phyloP scores from a whole-genome alignment of 1,140 invertebrate genomes.

The Drosophila miranda region DNA sequence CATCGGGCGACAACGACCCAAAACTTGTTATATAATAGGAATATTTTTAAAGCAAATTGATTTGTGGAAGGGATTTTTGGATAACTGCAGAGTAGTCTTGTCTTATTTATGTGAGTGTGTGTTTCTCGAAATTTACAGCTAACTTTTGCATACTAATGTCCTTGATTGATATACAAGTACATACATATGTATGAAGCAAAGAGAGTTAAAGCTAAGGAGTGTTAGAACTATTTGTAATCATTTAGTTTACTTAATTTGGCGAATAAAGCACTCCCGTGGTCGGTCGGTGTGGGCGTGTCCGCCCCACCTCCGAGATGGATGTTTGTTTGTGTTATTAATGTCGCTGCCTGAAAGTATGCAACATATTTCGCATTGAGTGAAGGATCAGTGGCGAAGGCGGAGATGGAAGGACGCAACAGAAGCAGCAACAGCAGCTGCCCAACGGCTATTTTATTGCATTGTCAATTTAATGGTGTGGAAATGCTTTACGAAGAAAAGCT shows the following conservation, averaged over 20 bases:
- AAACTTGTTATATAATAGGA: too few relatives aligned
- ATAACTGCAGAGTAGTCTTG: too few relatives aligned
- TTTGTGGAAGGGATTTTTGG: too few relatives aligned
- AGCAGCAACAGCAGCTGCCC: slow-evolving; percentile 51
- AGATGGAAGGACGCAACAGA: slow-evolving; percentile 50
- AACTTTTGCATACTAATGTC: slow-evolving; percentile 27
- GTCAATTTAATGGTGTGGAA: slow-evolving; percentile 80
- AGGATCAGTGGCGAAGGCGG: not conserved
- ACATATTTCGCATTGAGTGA: too few relatives aligned
- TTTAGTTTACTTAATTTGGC: slow-evolving; percentile 64
- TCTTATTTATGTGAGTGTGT: too few relatives aligned
- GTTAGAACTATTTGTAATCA: slow-evolving; percentile 41
- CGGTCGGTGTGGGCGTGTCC: not conserved
- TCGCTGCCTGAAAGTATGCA: slow-evolving; percentile 38
- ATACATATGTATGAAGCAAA: not conserved
- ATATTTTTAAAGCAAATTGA: too few relatives aligned
- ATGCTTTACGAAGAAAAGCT: slow-evolving; percentile 67
- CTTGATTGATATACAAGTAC: slow-evolving; percentile 29
- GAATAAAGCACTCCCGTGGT: slow-evolving; percentile 50
- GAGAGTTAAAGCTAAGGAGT: not conserved
- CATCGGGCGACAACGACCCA: too few relatives aligned
- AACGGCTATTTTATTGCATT: slow-evolving; percentile 75
- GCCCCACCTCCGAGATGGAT: slow-evolving; percentile 29
- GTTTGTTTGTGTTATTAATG: slow-evolving; percentile 60
- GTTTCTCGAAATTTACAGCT: too few relatives aligned